Conservation (phyloP, 2,113 vertebrate genomes). For the Pollachius pollachius region DNA sequence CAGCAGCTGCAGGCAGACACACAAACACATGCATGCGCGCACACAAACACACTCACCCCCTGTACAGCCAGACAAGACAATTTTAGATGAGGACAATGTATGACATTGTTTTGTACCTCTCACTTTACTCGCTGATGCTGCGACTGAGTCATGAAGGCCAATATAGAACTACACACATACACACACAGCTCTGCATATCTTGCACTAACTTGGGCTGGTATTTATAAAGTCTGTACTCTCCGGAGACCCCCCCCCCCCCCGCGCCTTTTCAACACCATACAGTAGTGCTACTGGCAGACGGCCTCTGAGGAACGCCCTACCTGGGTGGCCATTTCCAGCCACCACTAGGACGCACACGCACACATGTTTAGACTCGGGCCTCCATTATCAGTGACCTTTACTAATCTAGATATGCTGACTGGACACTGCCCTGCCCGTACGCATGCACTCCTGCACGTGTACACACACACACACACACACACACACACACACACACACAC, state of each 20-base stretch:
- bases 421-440: neutral
- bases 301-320: conserved; percentile 17
- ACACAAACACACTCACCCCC: conserved; percentile 10
- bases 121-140: conserved; percentile 28
- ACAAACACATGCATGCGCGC: conserved; percentile 4
- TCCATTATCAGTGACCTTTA: conserved; percentile 53
- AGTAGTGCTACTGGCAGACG: neutral
- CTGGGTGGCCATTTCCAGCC: conserved; percentile 37
- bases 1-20: conserved; percentile 53
- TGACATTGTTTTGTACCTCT: conserved; percentile 53
- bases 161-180: neutral
- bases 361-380: conserved; percentile 42
- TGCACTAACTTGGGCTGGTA: conserved; percentile 1
- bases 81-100: conserved; percentile 59
- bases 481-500: too few relatives aligned
- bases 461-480: too few relatives aligned
- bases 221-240: conserved; percentile 32
- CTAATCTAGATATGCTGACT: conserved; percentile 31
- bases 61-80: conserved; percentile 22
- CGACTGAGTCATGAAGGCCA: conserved; percentile 29
- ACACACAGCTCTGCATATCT: neutral
- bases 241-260: conserved; percentile 10
- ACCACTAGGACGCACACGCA: conserved; percentile 40
- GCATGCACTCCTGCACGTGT: too few relatives aligned
- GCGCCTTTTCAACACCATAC: neutral